These are phyloP conservation scores for Phrixothrix hirtus DNA, from an alignment of 2,888 invertebrate genomes.

Conservation along the genomic window DNA sequence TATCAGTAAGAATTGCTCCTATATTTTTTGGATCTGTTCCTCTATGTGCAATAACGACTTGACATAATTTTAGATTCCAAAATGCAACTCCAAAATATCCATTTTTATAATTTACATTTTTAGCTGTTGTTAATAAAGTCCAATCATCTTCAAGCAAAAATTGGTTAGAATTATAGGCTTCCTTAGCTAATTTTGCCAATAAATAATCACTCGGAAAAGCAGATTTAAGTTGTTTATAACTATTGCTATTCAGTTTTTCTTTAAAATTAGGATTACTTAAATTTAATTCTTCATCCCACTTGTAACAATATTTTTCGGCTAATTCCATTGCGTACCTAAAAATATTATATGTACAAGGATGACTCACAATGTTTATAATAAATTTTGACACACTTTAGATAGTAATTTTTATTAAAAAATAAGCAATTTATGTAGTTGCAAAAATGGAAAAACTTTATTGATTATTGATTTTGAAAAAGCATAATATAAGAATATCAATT, in stretches of 20 bases:
- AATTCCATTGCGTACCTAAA: conserved; percentile 8
- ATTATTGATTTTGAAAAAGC: no score
- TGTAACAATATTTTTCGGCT: conserved; percentile 1
- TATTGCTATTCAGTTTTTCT: neutral
- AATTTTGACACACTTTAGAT: no score
- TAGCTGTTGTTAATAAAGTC: conserved; percentile 22
- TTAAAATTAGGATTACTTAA: conserved; percentile 13
- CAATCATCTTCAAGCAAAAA: conserved; percentile 4
- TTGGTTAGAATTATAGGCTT: conserved; percentile 7
- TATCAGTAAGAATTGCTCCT: conserved; percentile 12
- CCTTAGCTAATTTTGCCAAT: conserved; percentile 13
- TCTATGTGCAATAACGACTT: conserved; percentile 23
- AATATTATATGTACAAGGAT: neutral
- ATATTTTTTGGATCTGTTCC: conserved; percentile 14
- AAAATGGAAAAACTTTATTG: no score
- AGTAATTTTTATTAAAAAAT: neutral
- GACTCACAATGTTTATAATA: neutral
- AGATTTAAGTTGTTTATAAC: neutral
- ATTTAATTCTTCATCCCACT: conserved; percentile 3
- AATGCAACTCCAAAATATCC: conserved; percentile 24
- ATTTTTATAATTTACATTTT: conserved; percentile 8
- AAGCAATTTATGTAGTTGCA: neutral
- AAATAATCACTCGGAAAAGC: conserved; percentile 19
- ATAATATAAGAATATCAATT: no score
- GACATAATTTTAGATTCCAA: conserved; percentile 18